These are phyloP conservation scores for Emmelina monodactyla DNA, from an alignment of 2,888 invertebrate genomes.

Conservation along the genomic window DNA sequence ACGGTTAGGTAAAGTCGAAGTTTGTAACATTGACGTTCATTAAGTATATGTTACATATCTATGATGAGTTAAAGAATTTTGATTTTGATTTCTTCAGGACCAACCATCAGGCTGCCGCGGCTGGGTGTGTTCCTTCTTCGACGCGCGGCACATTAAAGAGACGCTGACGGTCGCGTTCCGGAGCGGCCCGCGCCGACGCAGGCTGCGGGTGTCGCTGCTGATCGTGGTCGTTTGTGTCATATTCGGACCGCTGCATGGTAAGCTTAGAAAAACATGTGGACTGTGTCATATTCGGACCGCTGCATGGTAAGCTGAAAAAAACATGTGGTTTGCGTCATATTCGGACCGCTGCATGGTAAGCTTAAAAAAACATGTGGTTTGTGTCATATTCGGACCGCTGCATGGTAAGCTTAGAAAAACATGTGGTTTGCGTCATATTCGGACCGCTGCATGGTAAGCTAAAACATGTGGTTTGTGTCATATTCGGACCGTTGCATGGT, in stretches of 20 bases:
- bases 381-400: conserved; percentile 63
- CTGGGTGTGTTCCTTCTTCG: conserved; percentile 57
- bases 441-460: conserved; percentile 61
- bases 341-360: conserved; percentile 64
- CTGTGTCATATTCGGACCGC: too few relatives aligned
- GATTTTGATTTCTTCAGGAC: conserved; percentile 39
- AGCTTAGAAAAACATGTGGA: too few relatives aligned
- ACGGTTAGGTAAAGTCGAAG: too few relatives aligned
- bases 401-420: conserved; percentile 56
- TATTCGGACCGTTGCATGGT: too few relatives aligned
- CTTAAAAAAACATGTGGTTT: conserved; percentile 51
- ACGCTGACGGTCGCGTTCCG: conserved; percentile 63
- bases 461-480: too few relatives aligned
- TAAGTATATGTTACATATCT: too few relatives aligned
- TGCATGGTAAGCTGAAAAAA: too few relatives aligned
- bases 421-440: conserved; percentile 63
- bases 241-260: conserved; percentile 64
- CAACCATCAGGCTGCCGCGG: conserved; percentile 55
- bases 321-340: conserved; percentile 63
- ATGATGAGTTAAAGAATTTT: too few relatives aligned
- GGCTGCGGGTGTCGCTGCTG: conserved; percentile 55
- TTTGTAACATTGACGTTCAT: too few relatives aligned
- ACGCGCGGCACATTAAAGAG: conserved; percentile 54
- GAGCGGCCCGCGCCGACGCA: conserved; percentile 47
- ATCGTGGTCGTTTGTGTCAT: conserved; percentile 64